Evolutionary conservation across 2,888 invertebrate species (phyloP).

Genomic region (Torymus aiolomorphi): DNA sequence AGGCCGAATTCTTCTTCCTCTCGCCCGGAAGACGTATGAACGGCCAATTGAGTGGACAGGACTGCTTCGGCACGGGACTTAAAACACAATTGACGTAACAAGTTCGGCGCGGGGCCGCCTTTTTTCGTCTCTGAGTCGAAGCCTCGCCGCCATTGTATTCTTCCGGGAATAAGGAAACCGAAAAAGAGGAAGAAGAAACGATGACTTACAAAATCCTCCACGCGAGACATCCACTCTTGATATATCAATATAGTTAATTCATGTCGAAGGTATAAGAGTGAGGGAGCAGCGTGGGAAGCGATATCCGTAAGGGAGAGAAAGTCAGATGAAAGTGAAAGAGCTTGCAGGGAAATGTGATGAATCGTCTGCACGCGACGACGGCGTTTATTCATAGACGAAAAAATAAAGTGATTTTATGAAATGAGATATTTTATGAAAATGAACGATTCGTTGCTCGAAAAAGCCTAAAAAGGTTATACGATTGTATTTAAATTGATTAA

Average conservation of each 20-base stretch:
- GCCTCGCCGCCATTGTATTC: not conserved
- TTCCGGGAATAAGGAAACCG: not conserved
- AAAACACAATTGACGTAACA: conserved; percentile 40
- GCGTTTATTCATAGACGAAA: too few relatives aligned
- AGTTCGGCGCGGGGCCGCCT: not conserved
- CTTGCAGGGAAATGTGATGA: conserved; percentile 2
- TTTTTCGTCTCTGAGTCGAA: not conserved
- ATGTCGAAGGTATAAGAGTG: not conserved
- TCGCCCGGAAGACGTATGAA: conserved; percentile 13
- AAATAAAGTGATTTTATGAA: too few relatives aligned
- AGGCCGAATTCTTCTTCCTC: too few relatives aligned
- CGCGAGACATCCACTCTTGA: conserved; percentile 24
- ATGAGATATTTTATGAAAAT: too few relatives aligned
- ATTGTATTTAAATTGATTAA: too few relatives aligned
- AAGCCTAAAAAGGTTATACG: too few relatives aligned
- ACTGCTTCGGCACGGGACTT: conserved; percentile 10
- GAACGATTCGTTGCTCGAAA: too few relatives aligned
- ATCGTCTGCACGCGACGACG: conserved; percentile 22
- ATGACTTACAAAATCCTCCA: conserved; percentile 29
- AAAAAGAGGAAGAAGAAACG: conserved; percentile 14
- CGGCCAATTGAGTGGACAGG: conserved; percentile 35
- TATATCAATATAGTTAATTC: conserved; percentile 44
- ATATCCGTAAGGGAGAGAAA: conserved; percentile 8
- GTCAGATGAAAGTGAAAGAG: not conserved
- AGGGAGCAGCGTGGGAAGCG: not conserved